These are phyloP conservation scores for Bilobella aurantiaca DNA, from an alignment of 1,140 invertebrate genomes.

Conservation along the genomic window DNA sequence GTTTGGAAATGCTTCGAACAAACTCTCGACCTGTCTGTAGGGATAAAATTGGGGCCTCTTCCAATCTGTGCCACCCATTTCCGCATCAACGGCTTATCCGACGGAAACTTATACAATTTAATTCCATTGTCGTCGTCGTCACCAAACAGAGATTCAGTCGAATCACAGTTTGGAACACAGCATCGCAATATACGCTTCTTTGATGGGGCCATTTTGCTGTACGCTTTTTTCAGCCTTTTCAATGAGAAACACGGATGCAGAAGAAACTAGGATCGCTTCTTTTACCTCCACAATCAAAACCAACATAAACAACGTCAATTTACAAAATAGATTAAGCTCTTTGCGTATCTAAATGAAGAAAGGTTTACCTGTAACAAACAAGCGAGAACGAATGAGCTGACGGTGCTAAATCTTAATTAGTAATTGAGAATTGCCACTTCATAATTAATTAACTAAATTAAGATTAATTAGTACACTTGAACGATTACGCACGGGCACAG, in stretches of 20 bases:
- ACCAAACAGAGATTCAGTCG: not conserved
- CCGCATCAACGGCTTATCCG: not conserved
- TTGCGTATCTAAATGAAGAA: no score
- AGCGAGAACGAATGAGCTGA: no score
- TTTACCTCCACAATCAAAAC: not conserved
- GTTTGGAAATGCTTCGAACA: conserved; percentile 1
- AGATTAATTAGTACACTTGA: no score
- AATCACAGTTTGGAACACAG: conserved; percentile 2
- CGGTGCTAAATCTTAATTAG: no score
- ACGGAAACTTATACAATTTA: not conserved
- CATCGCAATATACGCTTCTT: not conserved
- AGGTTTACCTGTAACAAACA: no score
- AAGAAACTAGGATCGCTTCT: not conserved
- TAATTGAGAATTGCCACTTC: no score
- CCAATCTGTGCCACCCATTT: conserved; percentile 4
- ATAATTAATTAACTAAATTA: no score
- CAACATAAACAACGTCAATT: not conserved
- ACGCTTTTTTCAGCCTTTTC: no score
- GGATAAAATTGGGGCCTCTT: not conserved
- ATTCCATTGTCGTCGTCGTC: not conserved
- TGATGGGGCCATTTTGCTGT: no score
- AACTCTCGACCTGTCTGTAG: not conserved
- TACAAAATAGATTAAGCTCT: no score
- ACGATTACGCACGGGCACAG: no score
- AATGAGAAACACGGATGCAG: not conserved